Percentiles rank a stretch among this genome's conserved stretches.
phyloP scores from a whole-genome alignment of 2,888 invertebrate genomes.

The Limenitis camilla region DNA sequence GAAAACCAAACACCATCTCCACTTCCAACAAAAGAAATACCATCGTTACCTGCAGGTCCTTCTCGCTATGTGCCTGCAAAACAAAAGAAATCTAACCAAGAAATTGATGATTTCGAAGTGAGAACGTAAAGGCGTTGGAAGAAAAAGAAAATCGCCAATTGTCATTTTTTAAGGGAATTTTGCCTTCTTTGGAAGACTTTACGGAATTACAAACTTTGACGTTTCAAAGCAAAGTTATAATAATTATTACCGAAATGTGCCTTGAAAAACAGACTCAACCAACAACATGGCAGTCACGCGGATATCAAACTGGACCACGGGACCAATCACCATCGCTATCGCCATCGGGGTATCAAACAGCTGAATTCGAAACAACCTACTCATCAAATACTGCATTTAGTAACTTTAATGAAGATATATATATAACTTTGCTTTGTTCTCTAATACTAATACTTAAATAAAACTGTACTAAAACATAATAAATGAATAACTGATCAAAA shows the following conservation, averaged over 20 bases:
- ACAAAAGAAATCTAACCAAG: constrained; percentile 20
- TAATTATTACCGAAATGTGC: constrained; percentile 25
- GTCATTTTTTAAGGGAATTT: constrained; percentile 30
- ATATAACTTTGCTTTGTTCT: constrained; percentile 22
- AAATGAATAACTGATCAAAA: constrained; percentile 15
- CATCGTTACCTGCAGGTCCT: constrained; percentile 19
- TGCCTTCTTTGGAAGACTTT: constrained; percentile 28
- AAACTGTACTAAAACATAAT: constrained; percentile 22
- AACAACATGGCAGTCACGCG: constrained; percentile 25
- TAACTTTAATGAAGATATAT: constrained; percentile 12
- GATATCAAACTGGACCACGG: constrained; percentile 27
- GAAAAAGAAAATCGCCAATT: constrained; percentile 30
- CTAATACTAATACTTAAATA: constrained; percentile 24
- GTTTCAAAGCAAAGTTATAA: constrained; percentile 21
- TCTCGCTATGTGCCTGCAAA: constrained; percentile 23
- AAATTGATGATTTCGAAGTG: constrained; percentile 27
- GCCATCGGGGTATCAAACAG: constrained; percentile 26
- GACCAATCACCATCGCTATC: constrained; percentile 24
- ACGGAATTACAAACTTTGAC: constrained; percentile 28
- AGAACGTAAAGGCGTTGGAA: constrained; percentile 25
- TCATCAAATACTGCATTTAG: no score
- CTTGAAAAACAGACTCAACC: no score
- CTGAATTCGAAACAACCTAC: constrained; percentile 20
- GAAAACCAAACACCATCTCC: constrained; percentile 24
- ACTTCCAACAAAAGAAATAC: constrained; percentile 17